A percentile compares a stretch with the other conserved stretches of the same genome.
Evolutionary conservation across 2,888 invertebrate species (phyloP).

Genomic region (Conistra vaccinii): DNA sequence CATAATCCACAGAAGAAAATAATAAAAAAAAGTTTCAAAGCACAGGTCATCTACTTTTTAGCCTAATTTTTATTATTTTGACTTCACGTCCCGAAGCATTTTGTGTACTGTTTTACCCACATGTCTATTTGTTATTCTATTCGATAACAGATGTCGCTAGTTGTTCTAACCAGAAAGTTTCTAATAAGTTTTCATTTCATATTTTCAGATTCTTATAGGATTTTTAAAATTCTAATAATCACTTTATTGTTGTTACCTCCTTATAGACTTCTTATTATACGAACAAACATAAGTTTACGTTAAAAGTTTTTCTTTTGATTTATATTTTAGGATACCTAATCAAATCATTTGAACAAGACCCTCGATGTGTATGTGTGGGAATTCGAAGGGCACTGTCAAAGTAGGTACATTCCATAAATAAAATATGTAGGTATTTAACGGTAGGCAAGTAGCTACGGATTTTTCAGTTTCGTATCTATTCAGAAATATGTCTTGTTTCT

Average conservation of each 20-base stretch:
- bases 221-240: background rate
- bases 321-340: background rate
- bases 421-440: no score
- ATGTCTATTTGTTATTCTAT: slow-evolving; percentile 69
- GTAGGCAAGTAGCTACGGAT: no score
- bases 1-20: slow-evolving; percentile 22
- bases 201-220: background rate
- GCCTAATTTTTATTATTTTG: slow-evolving; percentile 39
- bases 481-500: background rate
- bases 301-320: no score
- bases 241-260: background rate
- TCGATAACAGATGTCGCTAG: slow-evolving; percentile 78
- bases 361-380: background rate
- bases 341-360: background rate
- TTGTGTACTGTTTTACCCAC: slow-evolving; percentile 82
- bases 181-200: slow-evolving; percentile 2
- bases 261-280: background rate
- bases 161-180: slow-evolving; percentile 50
- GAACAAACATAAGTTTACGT: background rate
- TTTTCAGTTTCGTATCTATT: background rate
- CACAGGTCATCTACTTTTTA: slow-evolving; percentile 51
- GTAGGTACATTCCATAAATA: background rate
- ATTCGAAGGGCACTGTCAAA: background rate
- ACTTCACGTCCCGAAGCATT: slow-evolving; percentile 76
- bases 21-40: slow-evolving; percentile 40